Evolutionary conservation across 53 echinoderm and acorn worm genomes (phyloP).

Genomic region (Holothuria leucospilota): DNA sequence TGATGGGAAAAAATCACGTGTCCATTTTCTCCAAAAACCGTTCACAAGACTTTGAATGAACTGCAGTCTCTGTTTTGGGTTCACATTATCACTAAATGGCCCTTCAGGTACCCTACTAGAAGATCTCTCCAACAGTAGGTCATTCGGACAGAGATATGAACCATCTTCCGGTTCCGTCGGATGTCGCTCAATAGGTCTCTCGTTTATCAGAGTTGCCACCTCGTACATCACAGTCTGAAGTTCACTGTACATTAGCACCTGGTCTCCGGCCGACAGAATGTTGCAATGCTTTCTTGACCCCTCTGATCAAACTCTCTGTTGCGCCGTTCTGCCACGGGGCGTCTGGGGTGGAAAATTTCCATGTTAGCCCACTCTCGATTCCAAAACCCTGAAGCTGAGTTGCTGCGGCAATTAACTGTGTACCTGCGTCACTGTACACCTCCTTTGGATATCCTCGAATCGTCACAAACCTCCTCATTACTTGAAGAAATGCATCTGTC

Average conservation of each 20-base stretch:
- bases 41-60: conserved; percentile 61
- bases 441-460: conserved; percentile 58
- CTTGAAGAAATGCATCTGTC: conserved; percentile 49
- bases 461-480: conserved; percentile 56
- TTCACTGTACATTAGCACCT: conserved; percentile 40
- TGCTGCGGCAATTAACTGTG: conserved; percentile 52
- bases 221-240: conserved; percentile 58
- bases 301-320: conserved; percentile 45
- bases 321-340: conserved; percentile 52
- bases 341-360: conserved; percentile 49
- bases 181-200: conserved; percentile 56
- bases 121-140: conserved; percentile 36
- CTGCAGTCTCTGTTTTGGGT: conserved; percentile 44
- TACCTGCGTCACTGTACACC: conserved; percentile 58
- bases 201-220: conserved; percentile 55
- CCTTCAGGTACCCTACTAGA: conserved; percentile 51
- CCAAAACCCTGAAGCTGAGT: conserved; percentile 47
- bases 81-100: conserved; percentile 49
- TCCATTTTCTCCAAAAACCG: conserved; percentile 65
- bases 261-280: conserved; percentile 55
- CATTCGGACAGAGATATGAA: conserved; percentile 31
- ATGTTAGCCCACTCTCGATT: conserved; percentile 24
- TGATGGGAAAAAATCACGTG: conserved; percentile 58
- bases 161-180: conserved; percentile 48
- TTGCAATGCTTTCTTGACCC: conserved; percentile 45